phyloP scores from a whole-genome alignment of 2,888 invertebrate genomes.

The Melieria picta region DNA sequence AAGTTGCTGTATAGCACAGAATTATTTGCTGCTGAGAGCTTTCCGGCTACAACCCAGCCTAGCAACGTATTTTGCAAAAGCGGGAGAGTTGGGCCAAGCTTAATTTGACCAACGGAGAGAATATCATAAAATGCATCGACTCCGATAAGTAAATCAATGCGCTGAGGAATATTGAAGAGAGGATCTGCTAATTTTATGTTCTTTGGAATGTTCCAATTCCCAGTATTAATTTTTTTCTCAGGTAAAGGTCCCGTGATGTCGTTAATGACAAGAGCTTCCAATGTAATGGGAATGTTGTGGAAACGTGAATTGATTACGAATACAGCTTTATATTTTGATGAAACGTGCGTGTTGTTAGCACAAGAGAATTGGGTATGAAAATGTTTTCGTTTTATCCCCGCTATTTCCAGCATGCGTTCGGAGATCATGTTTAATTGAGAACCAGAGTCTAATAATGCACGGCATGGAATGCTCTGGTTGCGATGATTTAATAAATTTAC shows the following conservation, averaged over 20 bases:
- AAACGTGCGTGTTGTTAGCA: too few species aligned
- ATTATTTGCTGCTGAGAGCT: slow-evolving; percentile 9
- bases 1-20: not conserved
- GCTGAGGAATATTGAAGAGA: slow-evolving; percentile 27
- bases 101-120: slow-evolving; percentile 24
- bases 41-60: slow-evolving; percentile 36
- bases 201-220: slow-evolving; percentile 18
- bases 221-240: slow-evolving; percentile 26
- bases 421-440: too few species aligned
- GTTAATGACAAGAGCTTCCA: slow-evolving; percentile 30
- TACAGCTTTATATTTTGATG: slow-evolving; percentile 36
- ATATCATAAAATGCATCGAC: slow-evolving; percentile 30
- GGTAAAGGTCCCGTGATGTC: slow-evolving; percentile 32
- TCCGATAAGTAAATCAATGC: slow-evolving; percentile 32
- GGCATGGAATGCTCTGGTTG: too few species aligned
- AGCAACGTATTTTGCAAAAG: slow-evolving; percentile 32
- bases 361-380: too few species aligned
- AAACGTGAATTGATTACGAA: slow-evolving; percentile 15
- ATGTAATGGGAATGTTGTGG: slow-evolving; percentile 20
- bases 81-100: slow-evolving; percentile 25
- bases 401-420: too few species aligned
- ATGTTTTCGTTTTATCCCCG: too few species aligned
- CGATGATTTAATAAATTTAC: too few species aligned
- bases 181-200: slow-evolving; percentile 33
- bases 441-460: too few species aligned